A percentile compares a stretch with the other conserved stretches of the same genome.
Conservation (phyloP, 2,797 vertebrate genomes). For the Coendou prehensilis region DNA sequence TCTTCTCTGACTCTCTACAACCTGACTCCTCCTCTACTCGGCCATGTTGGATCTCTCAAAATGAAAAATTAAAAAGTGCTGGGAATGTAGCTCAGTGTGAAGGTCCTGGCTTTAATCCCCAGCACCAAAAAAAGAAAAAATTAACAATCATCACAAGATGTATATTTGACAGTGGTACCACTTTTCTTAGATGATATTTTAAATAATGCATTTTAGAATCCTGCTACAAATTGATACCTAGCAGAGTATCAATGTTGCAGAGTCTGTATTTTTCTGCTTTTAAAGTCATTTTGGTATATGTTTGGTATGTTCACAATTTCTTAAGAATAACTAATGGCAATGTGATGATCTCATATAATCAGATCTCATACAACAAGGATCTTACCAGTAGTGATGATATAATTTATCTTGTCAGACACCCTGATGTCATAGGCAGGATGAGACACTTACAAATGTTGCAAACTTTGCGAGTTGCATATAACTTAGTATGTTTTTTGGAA, state of each 20-base stretch:
- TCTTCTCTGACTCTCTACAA: background rate
- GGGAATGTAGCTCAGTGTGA: background rate
- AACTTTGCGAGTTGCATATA: background rate
- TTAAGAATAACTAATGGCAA: background rate
- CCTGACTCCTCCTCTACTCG: background rate
- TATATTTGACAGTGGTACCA: background rate
- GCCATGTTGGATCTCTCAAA: background rate
- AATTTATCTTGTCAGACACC: background rate
- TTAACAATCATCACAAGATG: background rate
- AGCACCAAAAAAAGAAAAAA: background rate
- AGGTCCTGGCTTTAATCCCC: background rate
- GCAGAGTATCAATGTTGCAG: background rate
- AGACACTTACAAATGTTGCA: background rate
- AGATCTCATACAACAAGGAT: background rate
- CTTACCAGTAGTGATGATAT: background rate
- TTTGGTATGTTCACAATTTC: background rate
- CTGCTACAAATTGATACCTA: background rate
- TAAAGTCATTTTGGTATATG: background rate
- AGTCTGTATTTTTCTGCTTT: background rate
- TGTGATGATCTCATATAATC: background rate
- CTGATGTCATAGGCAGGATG: background rate
- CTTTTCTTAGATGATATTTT: background rate
- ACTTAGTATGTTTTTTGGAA: background rate
- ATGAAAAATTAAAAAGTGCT: background rate
- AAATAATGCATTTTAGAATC: background rate